Evolutionary conservation across 2,888 invertebrate genomes (phyloP).

Genomic region (Chymomyza fuscimana): DNA sequence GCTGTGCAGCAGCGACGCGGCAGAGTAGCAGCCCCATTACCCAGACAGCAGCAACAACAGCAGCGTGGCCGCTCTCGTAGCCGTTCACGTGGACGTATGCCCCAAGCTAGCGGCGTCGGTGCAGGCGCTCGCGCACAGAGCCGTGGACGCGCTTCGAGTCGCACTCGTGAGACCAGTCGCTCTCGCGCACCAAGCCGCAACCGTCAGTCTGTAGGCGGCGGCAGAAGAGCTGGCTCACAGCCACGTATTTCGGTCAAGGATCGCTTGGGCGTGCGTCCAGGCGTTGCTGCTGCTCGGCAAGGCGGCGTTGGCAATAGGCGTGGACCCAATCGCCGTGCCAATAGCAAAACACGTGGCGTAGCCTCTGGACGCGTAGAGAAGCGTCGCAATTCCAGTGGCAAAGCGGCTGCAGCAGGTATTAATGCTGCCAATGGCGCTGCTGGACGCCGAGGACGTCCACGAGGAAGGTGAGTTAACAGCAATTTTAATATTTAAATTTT

Average conservation of each 20-base stretch:
- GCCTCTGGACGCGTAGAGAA: constrained; percentile 73
- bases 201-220: constrained; percentile 32
- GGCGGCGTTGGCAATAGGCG: constrained; percentile 40
- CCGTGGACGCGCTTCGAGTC: constrained; percentile 42
- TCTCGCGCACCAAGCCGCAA: constrained; percentile 31
- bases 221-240: constrained; percentile 30
- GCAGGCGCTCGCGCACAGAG: constrained; percentile 50
- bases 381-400: constrained; percentile 54
- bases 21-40: constrained; percentile 28
- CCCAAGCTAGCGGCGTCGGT: not conserved
- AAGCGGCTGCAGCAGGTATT: constrained; percentile 22
- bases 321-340: constrained; percentile 47
- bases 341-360: constrained; percentile 60
- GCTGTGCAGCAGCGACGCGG: constrained; percentile 21
- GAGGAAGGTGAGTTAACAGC: constrained; percentile 64
- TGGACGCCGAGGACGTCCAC: constrained; percentile 55
- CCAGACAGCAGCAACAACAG: constrained; percentile 29
- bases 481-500: not conserved
- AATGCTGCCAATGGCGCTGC: constrained; percentile 47
- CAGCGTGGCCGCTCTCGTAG: constrained; percentile 65
- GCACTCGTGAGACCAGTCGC: constrained; percentile 28
- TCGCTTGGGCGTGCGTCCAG: constrained; percentile 72
- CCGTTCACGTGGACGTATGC: constrained; percentile 50
- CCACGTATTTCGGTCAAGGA: constrained; percentile 72
- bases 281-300: constrained; percentile 31